Evolutionary conservation across 92 coral and sea anemone species (phyloP).

Genomic region (Heteractis magnifica): DNA sequence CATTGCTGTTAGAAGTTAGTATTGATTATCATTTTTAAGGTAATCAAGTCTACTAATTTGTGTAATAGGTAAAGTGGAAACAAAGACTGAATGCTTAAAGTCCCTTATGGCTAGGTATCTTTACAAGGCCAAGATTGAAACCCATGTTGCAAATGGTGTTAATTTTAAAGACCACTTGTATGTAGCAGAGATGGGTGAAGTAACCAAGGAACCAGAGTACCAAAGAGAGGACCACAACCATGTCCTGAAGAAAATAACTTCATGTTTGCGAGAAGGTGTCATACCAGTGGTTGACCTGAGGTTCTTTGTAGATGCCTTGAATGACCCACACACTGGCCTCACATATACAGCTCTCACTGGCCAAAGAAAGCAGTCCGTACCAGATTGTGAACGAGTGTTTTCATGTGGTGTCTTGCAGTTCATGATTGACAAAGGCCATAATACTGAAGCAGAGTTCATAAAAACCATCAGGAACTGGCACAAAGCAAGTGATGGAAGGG

Average conservation of each 20-base stretch:
- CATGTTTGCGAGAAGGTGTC: slow-evolving; percentile 23
- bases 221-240: slow-evolving; percentile 41
- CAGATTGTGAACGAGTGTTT: slow-evolving; percentile 38
- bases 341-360: slow-evolving; percentile 47
- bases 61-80: slow-evolving; percentile 33
- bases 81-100: slow-evolving; percentile 26
- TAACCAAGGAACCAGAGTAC: slow-evolving; percentile 19
- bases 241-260: slow-evolving; percentile 25
- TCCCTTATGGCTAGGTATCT: slow-evolving; percentile 41
- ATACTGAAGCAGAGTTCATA: slow-evolving; percentile 12
- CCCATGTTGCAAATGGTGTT: slow-evolving; percentile 1
- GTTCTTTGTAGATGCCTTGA: slow-evolving; percentile 16
- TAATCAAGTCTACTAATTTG: slow-evolving; percentile 3
- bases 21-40: neutral
- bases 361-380: slow-evolving; percentile 39
- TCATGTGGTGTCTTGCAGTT: slow-evolving; percentile 29
- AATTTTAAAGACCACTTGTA: slow-evolving; percentile 25
- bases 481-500: slow-evolving; percentile 26
- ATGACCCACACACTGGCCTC: slow-evolving; percentile 36
- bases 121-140: slow-evolving; percentile 17
- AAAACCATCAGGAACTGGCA: slow-evolving; percentile 25
- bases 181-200: slow-evolving; percentile 38
- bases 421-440: slow-evolving; percentile 32
- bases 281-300: slow-evolving; percentile 27
- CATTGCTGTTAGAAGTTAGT: slow-evolving; percentile 2